phyloP scores from a whole-genome alignment of 2,113 vertebrate species.

The Alligator mississippiensis region DNA sequence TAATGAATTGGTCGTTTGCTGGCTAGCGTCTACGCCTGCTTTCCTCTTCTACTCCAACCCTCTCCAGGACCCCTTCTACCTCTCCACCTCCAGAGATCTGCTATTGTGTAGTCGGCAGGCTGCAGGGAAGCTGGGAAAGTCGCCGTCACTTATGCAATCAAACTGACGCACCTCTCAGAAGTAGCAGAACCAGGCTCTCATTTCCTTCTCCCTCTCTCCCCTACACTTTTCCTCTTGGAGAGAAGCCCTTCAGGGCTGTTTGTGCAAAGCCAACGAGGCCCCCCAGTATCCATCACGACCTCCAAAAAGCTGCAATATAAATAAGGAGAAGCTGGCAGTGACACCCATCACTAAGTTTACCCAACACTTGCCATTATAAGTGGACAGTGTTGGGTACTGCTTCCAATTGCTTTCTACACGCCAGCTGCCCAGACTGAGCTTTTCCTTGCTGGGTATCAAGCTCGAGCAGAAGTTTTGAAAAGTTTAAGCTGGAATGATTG shows the following conservation, averaged over 20 bases:
- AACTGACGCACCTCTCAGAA: background rate
- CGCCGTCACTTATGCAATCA: background rate
- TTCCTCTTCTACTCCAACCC: background rate
- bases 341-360: background rate
- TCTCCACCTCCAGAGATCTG: background rate
- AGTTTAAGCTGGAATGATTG: background rate
- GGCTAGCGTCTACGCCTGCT: background rate
- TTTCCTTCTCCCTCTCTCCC: background rate
- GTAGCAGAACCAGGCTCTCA: background rate
- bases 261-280: background rate
- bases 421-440: background rate
- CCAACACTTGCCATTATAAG: background rate
- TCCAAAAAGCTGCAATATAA: background rate
- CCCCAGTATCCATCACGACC: background rate
- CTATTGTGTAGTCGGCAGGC: fast-evolving
- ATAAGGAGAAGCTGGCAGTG: fast-evolving
- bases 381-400: background rate
- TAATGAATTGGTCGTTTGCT: background rate
- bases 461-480: background rate
- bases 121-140: background rate
- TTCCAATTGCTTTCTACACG: background rate
- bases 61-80: background rate
- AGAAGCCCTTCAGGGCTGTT: background rate
- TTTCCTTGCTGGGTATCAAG: background rate
- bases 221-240: background rate